phyloP scores from a whole-genome alignment of 2,113 vertebrate genomes.

The Hydrolagus affinis region DNA sequence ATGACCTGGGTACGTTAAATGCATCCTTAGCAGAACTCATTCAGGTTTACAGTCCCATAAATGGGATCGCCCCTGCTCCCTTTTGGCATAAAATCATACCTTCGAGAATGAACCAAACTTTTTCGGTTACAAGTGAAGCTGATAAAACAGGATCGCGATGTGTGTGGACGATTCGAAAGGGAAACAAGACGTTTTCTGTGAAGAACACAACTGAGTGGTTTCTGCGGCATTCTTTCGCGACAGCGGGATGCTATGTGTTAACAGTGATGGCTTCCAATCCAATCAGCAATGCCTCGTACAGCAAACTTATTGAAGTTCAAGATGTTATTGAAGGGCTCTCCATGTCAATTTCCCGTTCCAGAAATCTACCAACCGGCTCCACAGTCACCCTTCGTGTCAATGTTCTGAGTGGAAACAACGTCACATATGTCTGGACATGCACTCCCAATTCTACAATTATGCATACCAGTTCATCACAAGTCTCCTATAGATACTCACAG shows the following conservation, averaged over 20 bases:
- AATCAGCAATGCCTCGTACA: conserved; percentile 33
- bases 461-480: not conserved
- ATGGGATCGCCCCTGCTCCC: conserved; percentile 3
- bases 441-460: conserved; percentile 21
- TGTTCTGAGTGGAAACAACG: conserved; percentile 28
- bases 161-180: conserved; percentile 34
- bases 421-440: conserved; percentile 36
- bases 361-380: conserved; percentile 22
- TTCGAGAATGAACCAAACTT: conserved; percentile 27
- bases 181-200: conserved; percentile 24
- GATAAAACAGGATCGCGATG: conserved; percentile 33
- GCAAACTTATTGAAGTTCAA: conserved; percentile 32
- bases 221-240: conserved; percentile 27
- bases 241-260: conserved; percentile 32
- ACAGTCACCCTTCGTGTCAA: conserved; percentile 19
- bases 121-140: conserved; percentile 11
- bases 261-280: conserved; percentile 35
- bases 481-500: conserved; percentile 27
- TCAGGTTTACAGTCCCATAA: conserved; percentile 34
- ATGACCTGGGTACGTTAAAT: not conserved
- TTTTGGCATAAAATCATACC: conserved; percentile 30
- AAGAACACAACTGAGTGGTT: conserved; percentile 33
- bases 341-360: not conserved
- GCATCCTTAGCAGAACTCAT: conserved; percentile 28
- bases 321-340: conserved; percentile 34